Percentiles rank a stretch among this genome's conserved stretches.
Evolutionary conservation across 2,797 vertebrate genomes (phyloP).

Genomic region (Pachyuromys duprasi): DNA sequence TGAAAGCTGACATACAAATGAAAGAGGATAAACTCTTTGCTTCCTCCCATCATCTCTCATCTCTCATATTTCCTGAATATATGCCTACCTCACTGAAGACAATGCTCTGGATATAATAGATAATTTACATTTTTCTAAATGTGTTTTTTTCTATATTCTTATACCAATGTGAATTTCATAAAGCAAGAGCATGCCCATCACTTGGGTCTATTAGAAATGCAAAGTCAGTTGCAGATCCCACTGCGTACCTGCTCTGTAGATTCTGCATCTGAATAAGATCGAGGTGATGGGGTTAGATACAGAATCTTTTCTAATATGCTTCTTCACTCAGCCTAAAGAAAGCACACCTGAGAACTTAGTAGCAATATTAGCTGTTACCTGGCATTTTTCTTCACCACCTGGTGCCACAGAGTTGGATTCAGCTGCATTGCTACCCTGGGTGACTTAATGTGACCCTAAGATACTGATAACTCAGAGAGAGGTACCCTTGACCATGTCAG

Average conservation of each 20-base stretch:
- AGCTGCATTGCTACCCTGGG: background rate
- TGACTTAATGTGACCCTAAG: background rate
- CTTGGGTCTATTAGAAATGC: background rate
- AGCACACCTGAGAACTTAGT: background rate
- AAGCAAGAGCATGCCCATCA: background rate
- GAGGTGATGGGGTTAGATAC: background rate
- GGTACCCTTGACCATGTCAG: background rate
- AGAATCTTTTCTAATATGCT: background rate
- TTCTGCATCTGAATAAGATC: background rate
- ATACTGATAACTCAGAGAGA: background rate
- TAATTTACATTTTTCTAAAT: background rate
- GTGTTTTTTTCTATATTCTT: background rate
- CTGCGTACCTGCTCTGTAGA: background rate
- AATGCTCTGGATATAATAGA: background rate
- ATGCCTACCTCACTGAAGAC: background rate
- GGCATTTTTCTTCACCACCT: background rate
- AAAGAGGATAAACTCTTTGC: background rate
- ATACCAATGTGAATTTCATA: background rate
- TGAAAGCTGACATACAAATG: background rate
- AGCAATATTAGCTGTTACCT: background rate
- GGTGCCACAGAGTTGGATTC: accelerated
- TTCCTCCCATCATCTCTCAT: no score
- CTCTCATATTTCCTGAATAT: background rate
- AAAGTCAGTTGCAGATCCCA: background rate
- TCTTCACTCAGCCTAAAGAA: background rate